Evolutionary conservation across 1,140 invertebrate species (phyloP).

Genomic region (Bombus impatiens): DNA sequence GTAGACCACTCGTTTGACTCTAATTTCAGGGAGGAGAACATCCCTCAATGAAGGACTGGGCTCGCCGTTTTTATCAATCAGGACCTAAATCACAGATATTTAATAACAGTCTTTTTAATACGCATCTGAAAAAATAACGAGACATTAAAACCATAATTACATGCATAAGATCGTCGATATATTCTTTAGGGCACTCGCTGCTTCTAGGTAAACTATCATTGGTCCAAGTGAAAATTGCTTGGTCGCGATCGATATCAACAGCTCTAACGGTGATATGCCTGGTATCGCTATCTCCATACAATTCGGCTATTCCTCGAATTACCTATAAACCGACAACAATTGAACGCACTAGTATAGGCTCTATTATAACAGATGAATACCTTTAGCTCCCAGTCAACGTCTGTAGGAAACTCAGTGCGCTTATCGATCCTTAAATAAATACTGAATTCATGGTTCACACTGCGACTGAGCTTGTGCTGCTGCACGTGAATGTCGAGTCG

Average conservation of each 20-base stretch:
- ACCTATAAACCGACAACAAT: conserved; percentile 78
- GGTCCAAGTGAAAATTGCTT: conserved; percentile 91
- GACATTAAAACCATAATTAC: conserved; percentile 77
- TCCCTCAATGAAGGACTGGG: conserved; percentile 84
- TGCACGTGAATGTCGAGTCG: conserved; percentile 91
- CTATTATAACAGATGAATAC: conserved; percentile 53
- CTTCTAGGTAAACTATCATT: conserved; percentile 92
- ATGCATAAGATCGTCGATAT: conserved; percentile 87
- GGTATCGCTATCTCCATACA: conserved; percentile 88
- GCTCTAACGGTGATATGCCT: conserved; percentile 87
- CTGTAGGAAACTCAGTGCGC: conserved; percentile 84
- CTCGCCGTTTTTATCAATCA: conserved; percentile 83
- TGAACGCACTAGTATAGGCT: background rate
- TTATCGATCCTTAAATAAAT: conserved; percentile 86
- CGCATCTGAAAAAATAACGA: background rate
- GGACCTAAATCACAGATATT: conserved; percentile 77
- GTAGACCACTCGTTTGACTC: conserved; percentile 85
- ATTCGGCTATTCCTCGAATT: conserved; percentile 86
- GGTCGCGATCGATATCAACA: conserved; percentile 82
- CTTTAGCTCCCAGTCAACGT: conserved; percentile 88
- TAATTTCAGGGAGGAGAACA: conserved; percentile 85
- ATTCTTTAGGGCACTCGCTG: conserved; percentile 87
- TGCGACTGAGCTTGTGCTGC: conserved; percentile 89
- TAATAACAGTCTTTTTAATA: background rate
- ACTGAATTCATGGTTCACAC: conserved; percentile 92